Percentiles rank a stretch among this genome's conserved stretches.
Evolutionary conservation across 2,888 invertebrate genomes (phyloP).

Genomic region (Caenorhabditis imperialis): DNA sequence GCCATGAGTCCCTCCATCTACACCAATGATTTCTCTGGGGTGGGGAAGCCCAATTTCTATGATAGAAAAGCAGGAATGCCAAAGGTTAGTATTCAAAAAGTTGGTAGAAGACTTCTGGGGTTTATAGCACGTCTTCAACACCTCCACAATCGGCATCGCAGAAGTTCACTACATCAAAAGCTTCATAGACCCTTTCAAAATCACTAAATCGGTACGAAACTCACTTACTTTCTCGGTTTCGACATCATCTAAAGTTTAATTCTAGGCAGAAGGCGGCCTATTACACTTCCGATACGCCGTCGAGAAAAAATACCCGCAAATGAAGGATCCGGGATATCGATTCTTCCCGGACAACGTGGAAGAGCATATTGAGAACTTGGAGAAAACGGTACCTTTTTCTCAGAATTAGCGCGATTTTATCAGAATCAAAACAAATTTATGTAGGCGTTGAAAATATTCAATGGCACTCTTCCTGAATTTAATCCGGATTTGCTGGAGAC

Average conservation of each 20-base stretch:
- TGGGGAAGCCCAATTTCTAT: too few species aligned
- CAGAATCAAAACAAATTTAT: too few species aligned
- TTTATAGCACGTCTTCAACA: too few species aligned
- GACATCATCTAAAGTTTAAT: background rate
- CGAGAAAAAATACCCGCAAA: background rate
- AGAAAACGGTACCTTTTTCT: constrained; percentile 27
- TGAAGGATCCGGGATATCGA: background rate
- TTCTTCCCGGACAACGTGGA: constrained; percentile 19
- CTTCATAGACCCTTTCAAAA: constrained; percentile 27
- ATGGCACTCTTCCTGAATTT: constrained; percentile 8
- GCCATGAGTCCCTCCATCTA: constrained; percentile 21
- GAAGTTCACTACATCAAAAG: constrained; percentile 25
- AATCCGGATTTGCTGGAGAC: constrained; percentile 2
- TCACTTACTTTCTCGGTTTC: too few species aligned
- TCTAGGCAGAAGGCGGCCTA: constrained; percentile 17
- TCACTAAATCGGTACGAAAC: constrained; percentile 4
- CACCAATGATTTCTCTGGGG: constrained; percentile 17
- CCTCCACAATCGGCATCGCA: constrained; percentile 22
- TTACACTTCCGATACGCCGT: constrained; percentile 11
- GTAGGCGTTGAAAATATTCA: constrained; percentile 17
- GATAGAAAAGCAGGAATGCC: too few species aligned
- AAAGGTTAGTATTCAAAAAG: too few species aligned
- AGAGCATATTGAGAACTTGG: constrained; percentile 23
- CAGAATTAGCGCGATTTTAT: too few species aligned
- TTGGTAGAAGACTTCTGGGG: too few species aligned